phyloP scores from a whole-genome alignment of 2,888 invertebrate species.

The Coleophora deauratella region DNA sequence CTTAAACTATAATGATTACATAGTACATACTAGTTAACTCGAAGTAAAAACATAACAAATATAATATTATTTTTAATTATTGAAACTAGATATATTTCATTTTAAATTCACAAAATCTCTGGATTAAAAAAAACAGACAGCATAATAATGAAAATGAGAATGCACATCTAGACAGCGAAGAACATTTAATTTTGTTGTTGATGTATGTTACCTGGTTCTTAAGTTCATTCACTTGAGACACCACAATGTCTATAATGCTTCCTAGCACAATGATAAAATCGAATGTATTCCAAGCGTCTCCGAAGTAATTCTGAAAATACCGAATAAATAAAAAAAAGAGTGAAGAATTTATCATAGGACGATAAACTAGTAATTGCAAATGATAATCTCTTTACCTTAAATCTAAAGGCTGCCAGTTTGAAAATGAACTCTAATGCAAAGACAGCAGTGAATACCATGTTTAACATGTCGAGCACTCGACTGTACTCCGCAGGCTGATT shows the following conservation, averaged over 20 bases:
- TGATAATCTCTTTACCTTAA: constrained; percentile 85
- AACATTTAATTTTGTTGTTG: constrained; percentile 8
- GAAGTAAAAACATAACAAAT: constrained; percentile 22
- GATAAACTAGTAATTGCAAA: background rate
- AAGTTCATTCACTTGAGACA: constrained; percentile 92
- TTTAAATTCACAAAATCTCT: too few species aligned
- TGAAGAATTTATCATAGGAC: background rate
- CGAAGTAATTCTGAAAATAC: constrained; percentile 92
- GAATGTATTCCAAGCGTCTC: constrained; percentile 98
- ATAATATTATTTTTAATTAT: too few species aligned
- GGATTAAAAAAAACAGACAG: constrained; percentile 25
- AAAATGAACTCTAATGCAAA: constrained; percentile 98
- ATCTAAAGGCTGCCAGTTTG: constrained; percentile 96
- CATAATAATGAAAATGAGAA: constrained; percentile 17
- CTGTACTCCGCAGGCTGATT: constrained; percentile 86
- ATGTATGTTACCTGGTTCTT: constrained; percentile 63
- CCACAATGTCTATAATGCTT: constrained; percentile 97
- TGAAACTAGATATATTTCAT: too few species aligned
- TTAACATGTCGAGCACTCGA: constrained; percentile 88
- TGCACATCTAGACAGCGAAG: constrained; percentile 17
- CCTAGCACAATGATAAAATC: constrained; percentile 97
- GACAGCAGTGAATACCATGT: constrained; percentile 97
- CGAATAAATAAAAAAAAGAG: too few species aligned
- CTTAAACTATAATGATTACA: too few species aligned
- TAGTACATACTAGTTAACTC: too few species aligned